A percentile compares a stretch with the other conserved stretches of the same genome.
Evolutionary conservation across 2,113 vertebrate genomes (phyloP).

Genomic region (Ailuropoda melanoleuca): DNA sequence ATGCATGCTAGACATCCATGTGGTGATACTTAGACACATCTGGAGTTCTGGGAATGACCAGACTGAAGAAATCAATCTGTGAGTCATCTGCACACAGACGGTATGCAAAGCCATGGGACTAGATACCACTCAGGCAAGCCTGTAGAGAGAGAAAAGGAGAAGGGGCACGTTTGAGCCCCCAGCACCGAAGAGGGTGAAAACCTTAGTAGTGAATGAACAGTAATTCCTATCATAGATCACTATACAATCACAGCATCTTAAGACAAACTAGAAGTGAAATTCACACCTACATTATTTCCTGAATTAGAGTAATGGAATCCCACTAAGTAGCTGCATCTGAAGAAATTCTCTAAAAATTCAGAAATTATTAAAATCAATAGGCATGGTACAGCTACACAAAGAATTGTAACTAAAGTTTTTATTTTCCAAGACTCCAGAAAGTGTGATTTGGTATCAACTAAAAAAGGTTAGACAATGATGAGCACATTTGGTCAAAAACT

Average conservation of each 20-base stretch:
- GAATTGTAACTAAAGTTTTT: background rate
- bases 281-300: background rate
- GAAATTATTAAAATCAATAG: constrained; percentile 12
- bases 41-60: background rate
- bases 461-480: background rate
- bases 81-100: background rate
- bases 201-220: background rate
- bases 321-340: background rate
- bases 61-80: background rate
- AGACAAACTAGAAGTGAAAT: background rate
- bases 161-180: background rate
- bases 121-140: background rate
- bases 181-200: background rate
- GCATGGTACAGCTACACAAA: background rate
- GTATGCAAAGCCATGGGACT: background rate
- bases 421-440: background rate
- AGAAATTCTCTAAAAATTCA: background rate
- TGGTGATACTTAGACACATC: background rate
- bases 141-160: background rate
- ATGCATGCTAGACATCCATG: background rate
- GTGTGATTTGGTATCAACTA: background rate
- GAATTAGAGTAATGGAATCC: background rate
- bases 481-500: background rate
- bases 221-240: background rate
- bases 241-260: background rate